Conservation (phyloP, 2,888 invertebrate species). For the Pterostichus niger region DNA sequence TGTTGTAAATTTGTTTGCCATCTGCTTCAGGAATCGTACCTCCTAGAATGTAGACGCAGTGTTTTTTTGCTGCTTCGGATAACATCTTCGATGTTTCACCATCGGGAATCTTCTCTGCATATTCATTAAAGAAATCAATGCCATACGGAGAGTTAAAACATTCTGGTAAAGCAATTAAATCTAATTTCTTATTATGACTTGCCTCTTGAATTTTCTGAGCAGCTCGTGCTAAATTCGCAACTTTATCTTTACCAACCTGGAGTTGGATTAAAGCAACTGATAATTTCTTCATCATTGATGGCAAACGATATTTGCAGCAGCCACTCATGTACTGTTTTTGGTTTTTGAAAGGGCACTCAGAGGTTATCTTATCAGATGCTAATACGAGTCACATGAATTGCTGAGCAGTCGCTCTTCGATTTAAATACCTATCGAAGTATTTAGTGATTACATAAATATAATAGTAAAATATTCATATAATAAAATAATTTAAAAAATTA, state of each 20-base stretch:
- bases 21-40: conserved; percentile 93
- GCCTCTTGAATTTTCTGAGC: conserved; percentile 86
- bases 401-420: not conserved
- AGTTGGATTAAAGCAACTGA: conserved; percentile 91
- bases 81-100: conserved; percentile 87
- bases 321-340: not conserved
- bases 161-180: conserved; percentile 86
- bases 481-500: not conserved
- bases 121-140: conserved; percentile 89
- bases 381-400: not conserved
- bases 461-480: no score
- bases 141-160: conserved; percentile 98
- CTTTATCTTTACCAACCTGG: conserved; percentile 86
- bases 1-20: conserved; percentile 87
- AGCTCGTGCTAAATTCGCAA: conserved; percentile 87
- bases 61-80: conserved; percentile 86
- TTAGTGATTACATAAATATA: no score
- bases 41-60: conserved; percentile 89
- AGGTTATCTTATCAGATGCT: conserved; percentile 17
- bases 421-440: no score
- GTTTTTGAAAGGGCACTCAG: not conserved
- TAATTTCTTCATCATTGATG: conserved; percentile 77
- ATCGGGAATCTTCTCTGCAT: conserved; percentile 90
- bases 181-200: conserved; percentile 79
- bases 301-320: not conserved